A percentile compares a stretch with the other conserved stretches of the same genome.
Conservation (phyloP, 2,888 invertebrate species). For the Drosophila nigritarsus region DNA sequence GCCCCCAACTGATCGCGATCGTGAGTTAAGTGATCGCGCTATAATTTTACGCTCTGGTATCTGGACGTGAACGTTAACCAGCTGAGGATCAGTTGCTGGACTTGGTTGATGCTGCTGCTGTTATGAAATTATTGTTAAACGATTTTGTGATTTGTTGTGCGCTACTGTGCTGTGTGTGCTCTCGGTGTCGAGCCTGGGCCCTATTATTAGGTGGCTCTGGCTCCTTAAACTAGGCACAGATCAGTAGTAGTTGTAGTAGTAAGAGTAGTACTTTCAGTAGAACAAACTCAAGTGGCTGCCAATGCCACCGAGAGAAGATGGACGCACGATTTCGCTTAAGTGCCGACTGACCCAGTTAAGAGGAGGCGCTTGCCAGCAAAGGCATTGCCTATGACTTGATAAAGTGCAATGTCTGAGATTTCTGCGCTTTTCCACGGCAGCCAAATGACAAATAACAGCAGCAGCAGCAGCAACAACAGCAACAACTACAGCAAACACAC, state of each 20-base stretch:
- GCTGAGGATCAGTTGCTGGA: slow-evolving; percentile 8
- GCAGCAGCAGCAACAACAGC: slow-evolving; percentile 25
- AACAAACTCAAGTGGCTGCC: slow-evolving; percentile 68
- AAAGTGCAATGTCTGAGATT: slow-evolving; percentile 76
- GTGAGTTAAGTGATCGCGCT: slow-evolving; percentile 86
- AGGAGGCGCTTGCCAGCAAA: slow-evolving; percentile 23
- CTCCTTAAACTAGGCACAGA: slow-evolving; percentile 58
- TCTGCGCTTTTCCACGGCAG: slow-evolving; percentile 69
- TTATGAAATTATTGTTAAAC: slow-evolving; percentile 81
- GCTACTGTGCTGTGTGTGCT: slow-evolving; percentile 66
- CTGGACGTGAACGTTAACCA: slow-evolving; percentile 44
- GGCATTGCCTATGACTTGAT: slow-evolving; percentile 66
- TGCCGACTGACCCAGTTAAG: slow-evolving; percentile 76
- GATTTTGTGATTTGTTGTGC: slow-evolving; percentile 80
- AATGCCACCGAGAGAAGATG: slow-evolving; percentile 65
- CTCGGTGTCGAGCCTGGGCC: slow-evolving; percentile 41
- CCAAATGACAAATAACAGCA: slow-evolving; percentile 75
- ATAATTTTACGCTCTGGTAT: slow-evolving; percentile 82
- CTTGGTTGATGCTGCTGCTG: slow-evolving; percentile 43
- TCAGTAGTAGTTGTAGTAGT: background rate
- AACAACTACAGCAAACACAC: slow-evolving; percentile 31
- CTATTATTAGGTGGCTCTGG: slow-evolving; percentile 62
- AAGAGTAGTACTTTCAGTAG: slow-evolving; percentile 9
- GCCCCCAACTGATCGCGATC: slow-evolving; percentile 83
- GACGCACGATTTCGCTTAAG: slow-evolving; percentile 79